Conservation (phyloP, 2,888 invertebrate genomes). For the Leptinotarsa peninsularis region DNA sequence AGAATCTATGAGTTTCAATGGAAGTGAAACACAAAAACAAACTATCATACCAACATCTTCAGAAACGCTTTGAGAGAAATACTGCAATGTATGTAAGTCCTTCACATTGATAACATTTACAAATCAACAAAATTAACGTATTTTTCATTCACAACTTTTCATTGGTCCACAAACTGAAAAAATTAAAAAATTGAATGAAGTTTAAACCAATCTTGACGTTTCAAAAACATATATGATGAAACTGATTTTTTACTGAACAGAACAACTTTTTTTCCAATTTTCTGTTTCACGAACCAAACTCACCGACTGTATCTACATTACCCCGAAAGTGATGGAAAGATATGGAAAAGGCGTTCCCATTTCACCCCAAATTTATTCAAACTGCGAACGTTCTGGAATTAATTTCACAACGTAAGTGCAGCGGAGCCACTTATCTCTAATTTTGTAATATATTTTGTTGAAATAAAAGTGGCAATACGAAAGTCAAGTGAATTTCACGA, state of each 20-base stretch:
- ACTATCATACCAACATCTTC: no score
- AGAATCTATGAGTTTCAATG: no score
- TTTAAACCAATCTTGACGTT: no score
- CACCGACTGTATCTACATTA: slow-evolving; percentile 1
- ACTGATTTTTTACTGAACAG: neutral
- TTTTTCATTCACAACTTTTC: no score
- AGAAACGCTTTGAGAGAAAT: no score
- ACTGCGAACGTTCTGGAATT: slow-evolving; percentile 40
- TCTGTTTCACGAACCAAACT: neutral
- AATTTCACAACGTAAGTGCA: slow-evolving; percentile 41
- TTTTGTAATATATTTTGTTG: slow-evolving; percentile 47
- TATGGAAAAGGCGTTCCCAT: slow-evolving; percentile 41
- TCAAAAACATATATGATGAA: no score
- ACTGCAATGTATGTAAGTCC: no score
- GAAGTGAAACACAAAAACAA: no score
- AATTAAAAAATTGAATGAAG: no score
- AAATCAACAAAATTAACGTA: no score
- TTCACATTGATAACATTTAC: no score
- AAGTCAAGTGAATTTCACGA: slow-evolving; percentile 52
- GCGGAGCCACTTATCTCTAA: slow-evolving; percentile 44
- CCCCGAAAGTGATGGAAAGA: slow-evolving; percentile 31
- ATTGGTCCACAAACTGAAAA: no score
- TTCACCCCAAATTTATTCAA: slow-evolving; percentile 41
- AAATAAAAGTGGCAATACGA: slow-evolving; percentile 42
- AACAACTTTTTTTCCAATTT: neutral